Evolutionary conservation across 2,113 vertebrate species (phyloP), one percentile per base, ranked within the genome.

Genomic region (Poicephalus gulielmi): DNA sequence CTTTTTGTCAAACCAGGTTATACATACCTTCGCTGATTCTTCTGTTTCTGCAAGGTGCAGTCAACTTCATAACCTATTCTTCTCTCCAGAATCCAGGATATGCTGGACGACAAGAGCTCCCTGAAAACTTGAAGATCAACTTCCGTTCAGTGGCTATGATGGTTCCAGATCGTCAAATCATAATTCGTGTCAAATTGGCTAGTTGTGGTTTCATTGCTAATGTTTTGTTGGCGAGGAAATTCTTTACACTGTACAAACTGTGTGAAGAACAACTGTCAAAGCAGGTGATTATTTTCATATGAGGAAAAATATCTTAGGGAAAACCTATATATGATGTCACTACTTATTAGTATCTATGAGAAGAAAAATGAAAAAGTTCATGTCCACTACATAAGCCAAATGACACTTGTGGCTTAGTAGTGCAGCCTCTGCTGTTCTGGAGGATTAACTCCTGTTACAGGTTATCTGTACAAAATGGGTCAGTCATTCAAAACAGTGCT

Each of bases 71-170:
- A 50, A 14, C 41, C 22, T 47, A 20, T 35, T 86, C 88, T 88
- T 83, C 55, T 95, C 5, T 92, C 39, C 83, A 99, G 99, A 99
- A 99, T 92, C 99, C 99, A 66, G 99, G 99, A n/a, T 99, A 99
- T 68, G 99, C 99, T 59, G 99, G 99, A 39, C 98, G 99, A 16
- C 99, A 99, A 96, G 99, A 99, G 88, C 98, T 99, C 70, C 99
- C 99, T 5, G 99, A 99, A 96, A 99, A 99, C 94, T 91, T 99
- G 94, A 99, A 99, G 98, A 99, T 99, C 75, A 99, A 99, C 95
- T 99, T 99, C 95, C 99, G 99, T 89, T 99, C 99, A 0, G 99
- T 99, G 85, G 99, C 99, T 83, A 99, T 99, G 99, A 99, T 99
- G 99, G 99, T 99, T 94, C 99, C 99, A 3, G 99, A 99, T 94